phyloP scores from a whole-genome alignment of 2,797 vertebrate genomes.

The Pantherophis alleghaniensis region DNA sequence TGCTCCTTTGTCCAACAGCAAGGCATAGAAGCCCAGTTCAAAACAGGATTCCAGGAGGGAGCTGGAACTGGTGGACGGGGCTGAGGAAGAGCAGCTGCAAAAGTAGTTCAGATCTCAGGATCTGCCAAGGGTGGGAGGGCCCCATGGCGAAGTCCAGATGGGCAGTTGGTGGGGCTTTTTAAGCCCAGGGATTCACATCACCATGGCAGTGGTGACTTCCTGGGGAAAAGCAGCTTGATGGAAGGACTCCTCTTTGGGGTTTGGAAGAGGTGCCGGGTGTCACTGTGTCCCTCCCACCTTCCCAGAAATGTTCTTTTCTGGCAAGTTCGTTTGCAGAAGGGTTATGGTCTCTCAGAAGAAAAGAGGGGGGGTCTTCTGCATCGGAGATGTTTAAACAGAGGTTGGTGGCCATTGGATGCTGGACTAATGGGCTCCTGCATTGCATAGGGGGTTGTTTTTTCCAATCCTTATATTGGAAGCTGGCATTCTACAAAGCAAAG shows the following conservation, averaged over 20 bases:
- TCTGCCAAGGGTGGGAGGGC: not conserved
- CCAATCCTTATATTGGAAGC: not conserved
- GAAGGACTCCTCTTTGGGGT: not conserved
- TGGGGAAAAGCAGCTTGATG: not conserved
- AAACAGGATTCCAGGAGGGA: not conserved
- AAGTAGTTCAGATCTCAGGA: not conserved
- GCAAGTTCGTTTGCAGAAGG: not conserved
- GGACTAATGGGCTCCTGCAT: not conserved
- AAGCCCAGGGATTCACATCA: not conserved
- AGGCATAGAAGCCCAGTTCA: not conserved
- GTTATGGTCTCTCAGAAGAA: not conserved
- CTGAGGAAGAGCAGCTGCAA: not conserved
- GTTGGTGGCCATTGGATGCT: not conserved
- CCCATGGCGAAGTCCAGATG: not conserved
- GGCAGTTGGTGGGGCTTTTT: not conserved
- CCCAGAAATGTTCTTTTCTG: not conserved
- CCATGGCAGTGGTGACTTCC: not conserved
- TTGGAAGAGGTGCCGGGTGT: not conserved
- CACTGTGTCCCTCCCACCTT: not conserved
- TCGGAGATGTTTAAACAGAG: not conserved
- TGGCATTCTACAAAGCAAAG: not conserved
- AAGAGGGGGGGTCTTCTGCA: not conserved
- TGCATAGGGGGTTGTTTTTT: not conserved
- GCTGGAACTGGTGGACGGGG: not conserved
- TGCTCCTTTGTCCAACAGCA: not conserved